Percentiles rank a stretch among this genome's conserved stretches.
phyloP scores from a whole-genome alignment of 2,797 vertebrate species.

The Bucorvus abyssinicus region DNA sequence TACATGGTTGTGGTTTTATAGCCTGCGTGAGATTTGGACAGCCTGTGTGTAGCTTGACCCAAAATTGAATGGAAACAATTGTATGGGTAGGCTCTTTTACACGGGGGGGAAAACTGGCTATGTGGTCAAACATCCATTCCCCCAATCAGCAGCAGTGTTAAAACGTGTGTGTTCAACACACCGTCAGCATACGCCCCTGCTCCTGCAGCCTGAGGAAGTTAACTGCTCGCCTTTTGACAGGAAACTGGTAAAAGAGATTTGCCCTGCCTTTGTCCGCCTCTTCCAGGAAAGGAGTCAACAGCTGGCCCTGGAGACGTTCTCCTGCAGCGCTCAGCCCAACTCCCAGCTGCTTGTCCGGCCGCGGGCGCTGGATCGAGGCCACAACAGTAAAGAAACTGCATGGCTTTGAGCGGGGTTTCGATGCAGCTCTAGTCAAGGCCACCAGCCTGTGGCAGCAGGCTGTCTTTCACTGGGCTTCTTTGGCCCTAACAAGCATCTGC shows the following conservation, averaged over 20 bases:
- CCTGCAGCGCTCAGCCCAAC: background rate
- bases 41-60: background rate
- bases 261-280: background rate
- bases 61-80: background rate
- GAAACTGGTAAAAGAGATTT: background rate
- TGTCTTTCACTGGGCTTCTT: background rate
- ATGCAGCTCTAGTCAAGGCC: background rate
- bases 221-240: background rate
- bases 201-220: background rate
- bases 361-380: background rate
- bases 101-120: background rate
- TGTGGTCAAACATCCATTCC: background rate
- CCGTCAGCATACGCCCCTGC: fast-evolving
- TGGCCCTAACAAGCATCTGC: background rate
- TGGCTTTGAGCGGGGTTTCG: background rate
- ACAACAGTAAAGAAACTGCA: background rate
- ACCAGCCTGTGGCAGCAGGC: background rate
- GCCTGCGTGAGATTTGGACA: background rate
- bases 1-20: background rate
- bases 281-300: background rate
- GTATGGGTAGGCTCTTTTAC: background rate
- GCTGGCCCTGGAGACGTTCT: background rate
- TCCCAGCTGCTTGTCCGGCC: background rate
- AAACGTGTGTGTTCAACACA: background rate
- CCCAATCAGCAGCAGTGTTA: background rate